Evolutionary conservation across 2,797 vertebrate species (phyloP).

Genomic region (Urophycis tenuis): DNA sequence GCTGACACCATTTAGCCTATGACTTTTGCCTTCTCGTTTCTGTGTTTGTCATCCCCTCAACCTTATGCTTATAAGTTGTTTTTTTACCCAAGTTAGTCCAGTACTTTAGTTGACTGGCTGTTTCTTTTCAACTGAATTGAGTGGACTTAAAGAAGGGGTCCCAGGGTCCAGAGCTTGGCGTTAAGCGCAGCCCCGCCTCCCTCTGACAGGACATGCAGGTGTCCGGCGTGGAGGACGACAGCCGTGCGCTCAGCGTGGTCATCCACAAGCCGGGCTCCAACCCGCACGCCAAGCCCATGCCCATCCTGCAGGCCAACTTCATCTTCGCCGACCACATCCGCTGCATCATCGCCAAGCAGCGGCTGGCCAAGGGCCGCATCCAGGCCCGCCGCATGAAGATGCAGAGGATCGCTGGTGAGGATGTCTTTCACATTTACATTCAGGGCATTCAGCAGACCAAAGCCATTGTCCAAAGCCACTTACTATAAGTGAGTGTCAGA

Average conservation of each 20-base stretch:
- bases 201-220: conserved; percentile 96
- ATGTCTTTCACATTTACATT: too few relatives aligned
- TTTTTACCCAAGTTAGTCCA: too few relatives aligned
- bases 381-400: conserved; percentile 96
- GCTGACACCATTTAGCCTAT: too few relatives aligned
- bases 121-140: too few relatives aligned
- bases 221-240: conserved; percentile 94
- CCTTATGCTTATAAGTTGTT: too few relatives aligned
- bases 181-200: neutral
- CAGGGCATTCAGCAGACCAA: too few relatives aligned
- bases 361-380: conserved; percentile 94
- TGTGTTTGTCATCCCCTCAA: too few relatives aligned
- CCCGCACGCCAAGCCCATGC: conserved; percentile 93
- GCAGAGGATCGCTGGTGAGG: conserved; percentile 91
- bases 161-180: neutral
- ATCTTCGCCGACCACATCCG: conserved; percentile 97
- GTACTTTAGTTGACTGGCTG: too few relatives aligned
- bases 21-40: too few relatives aligned
- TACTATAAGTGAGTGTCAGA: too few relatives aligned
- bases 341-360: conserved; percentile 97
- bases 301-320: conserved; percentile 96
- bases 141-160: neutral
- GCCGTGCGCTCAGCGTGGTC: conserved; percentile 88
- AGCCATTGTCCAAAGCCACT: too few relatives aligned
- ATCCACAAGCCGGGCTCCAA: conserved; percentile 96